These are phyloP conservation scores for Drosophila chauvacae DNA, from an alignment of 1,140 invertebrate genomes.

Conservation along the genomic window DNA sequence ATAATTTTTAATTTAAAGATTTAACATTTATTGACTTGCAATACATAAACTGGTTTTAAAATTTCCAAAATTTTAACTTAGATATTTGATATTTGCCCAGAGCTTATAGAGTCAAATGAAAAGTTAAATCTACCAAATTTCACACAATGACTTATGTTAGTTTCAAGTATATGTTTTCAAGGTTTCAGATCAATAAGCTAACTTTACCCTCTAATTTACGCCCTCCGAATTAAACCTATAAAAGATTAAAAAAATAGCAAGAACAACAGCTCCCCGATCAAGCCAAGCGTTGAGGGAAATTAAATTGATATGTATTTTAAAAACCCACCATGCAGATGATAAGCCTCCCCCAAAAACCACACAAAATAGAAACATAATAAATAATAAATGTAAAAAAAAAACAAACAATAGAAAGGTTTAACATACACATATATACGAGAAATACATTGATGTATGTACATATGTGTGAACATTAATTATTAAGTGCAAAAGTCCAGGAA, in stretches of 20 bases:
- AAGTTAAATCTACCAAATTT: background rate
- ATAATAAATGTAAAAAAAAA: background rate
- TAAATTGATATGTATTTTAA: conserved; percentile 49
- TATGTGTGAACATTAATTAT: conserved; percentile 32
- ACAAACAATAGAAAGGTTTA: conserved; percentile 10
- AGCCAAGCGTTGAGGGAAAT: conserved; percentile 18
- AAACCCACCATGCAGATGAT: conserved; percentile 71
- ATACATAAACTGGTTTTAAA: background rate
- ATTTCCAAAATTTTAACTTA: background rate
- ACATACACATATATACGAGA: background rate
- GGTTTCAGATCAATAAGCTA: background rate
- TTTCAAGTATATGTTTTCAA: background rate
- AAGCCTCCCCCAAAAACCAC: conserved; percentile 35
- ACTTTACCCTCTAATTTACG: background rate
- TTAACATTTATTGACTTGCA: too few relatives aligned
- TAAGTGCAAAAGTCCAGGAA: conserved; percentile 70
- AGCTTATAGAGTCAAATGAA: background rate
- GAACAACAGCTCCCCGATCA: conserved; percentile 4
- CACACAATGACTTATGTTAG: background rate
- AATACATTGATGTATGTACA: conserved; percentile 8
- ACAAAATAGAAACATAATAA: background rate
- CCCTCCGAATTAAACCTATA: conserved; percentile 2
- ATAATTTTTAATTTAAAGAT: too few relatives aligned
- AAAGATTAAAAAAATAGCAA: background rate
- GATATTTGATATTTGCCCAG: background rate